Evolutionary conservation across 92 coral and sea anemone genomes (phyloP).

Genomic region (Galaxea fascicularis): DNA sequence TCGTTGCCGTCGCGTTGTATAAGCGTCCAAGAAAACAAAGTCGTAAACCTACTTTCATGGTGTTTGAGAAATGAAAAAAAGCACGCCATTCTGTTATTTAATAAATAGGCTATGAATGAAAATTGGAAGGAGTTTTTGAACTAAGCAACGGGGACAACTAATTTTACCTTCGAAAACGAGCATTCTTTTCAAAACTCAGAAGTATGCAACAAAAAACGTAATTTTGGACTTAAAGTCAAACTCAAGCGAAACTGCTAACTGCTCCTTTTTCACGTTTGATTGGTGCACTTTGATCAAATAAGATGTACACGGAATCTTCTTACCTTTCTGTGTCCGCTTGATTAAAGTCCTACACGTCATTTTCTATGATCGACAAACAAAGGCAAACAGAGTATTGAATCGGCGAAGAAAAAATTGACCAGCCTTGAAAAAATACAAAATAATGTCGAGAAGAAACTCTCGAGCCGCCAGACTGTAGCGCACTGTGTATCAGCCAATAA

Average conservation of each 20-base stretch:
- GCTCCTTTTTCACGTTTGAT: neutral
- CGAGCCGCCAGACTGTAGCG: neutral
- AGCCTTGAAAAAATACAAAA: neutral
- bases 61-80: neutral
- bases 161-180: too few relatives aligned
- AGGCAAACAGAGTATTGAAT: neutral
- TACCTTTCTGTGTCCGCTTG: constrained; percentile 41
- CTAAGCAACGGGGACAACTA: too few relatives aligned
- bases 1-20: too few relatives aligned
- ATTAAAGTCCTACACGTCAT: constrained; percentile 34
- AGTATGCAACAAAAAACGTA: neutral
- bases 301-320: constrained; percentile 17
- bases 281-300: neutral
- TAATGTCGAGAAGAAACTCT: neutral
- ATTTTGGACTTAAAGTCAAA: neutral
- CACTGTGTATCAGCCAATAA: constrained; percentile 10
- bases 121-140: neutral
- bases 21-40: neutral
- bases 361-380: neutral
- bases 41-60: neutral
- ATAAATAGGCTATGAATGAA: neutral
- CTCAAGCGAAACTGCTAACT: neutral
- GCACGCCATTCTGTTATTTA: too few relatives aligned
- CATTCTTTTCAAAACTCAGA: neutral
- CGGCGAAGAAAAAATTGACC: constrained; percentile 15